These are phyloP conservation scores for Pagetopsis macropterus DNA, from an alignment of 2,797 vertebrate genomes.

Conservation along the genomic window DNA sequence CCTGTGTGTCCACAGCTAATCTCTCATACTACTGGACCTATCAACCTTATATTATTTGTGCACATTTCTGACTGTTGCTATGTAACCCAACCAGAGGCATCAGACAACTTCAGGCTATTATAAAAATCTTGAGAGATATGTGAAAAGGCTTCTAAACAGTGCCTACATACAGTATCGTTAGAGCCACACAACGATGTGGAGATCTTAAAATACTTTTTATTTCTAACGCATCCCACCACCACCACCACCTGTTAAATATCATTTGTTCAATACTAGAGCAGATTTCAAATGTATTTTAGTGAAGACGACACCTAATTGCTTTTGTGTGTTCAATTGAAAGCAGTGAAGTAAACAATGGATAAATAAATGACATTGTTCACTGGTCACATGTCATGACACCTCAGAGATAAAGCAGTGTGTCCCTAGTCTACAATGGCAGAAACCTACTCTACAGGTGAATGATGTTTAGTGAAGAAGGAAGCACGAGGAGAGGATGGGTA, in stretches of 20 bases:
- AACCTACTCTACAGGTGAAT: constrained; percentile 42
- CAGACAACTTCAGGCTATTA: no score
- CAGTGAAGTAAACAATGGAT: constrained; percentile 14
- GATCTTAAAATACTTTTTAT: no score
- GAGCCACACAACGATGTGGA: no score
- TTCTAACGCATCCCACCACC: not conserved
- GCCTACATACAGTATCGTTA: no score
- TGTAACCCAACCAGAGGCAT: no score
- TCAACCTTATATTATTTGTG: no score
- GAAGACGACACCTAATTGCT: constrained; percentile 5
- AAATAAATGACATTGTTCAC: not conserved
- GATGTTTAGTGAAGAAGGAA: constrained; percentile 72
- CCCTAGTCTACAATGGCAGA: constrained; percentile 17
- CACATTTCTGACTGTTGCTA: no score
- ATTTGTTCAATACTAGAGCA: constrained; percentile 3
- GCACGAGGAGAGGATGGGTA: constrained; percentile 69
- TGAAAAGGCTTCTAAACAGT: no score
- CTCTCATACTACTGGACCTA: no score
- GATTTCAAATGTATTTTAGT: not conserved
- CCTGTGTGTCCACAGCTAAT: no score
- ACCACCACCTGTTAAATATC: not conserved
- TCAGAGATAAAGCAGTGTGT: constrained; percentile 2
- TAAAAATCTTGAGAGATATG: no score
- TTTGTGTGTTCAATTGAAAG: constrained; percentile 38
- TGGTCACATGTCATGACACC: not conserved